Evolutionary conservation across 2,888 invertebrate species (phyloP), one percentile per base, ranked within the genome.

Genomic region (Drosophila mimetica): DNA sequence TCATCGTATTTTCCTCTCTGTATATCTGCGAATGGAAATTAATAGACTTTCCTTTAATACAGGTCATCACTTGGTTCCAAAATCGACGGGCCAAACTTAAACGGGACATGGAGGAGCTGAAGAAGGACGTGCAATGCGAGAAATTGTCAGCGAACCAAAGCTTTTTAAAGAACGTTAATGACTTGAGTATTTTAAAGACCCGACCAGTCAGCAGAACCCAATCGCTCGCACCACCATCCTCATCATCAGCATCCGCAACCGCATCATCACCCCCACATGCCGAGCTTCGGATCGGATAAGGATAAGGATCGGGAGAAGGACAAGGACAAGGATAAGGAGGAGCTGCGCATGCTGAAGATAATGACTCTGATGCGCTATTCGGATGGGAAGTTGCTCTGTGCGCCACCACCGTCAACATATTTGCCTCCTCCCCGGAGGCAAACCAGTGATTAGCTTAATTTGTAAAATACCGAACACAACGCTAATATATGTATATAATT

Each of bases 1-100:
- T 16, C 1, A 46, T 18, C 7, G 46, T 46, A 30, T 30, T 30
- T 0, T 13, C 46, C 7, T 16, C 28, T 30, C 13, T 46, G 16
- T 6, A 8, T 7, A 16, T 1, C 46, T 25, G 16, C 13, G 4
- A 30, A 3, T 1, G 7, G 13, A 18, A 8, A 0, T n/a, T 25
- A 57, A 18, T 18, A 25, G 8, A 2, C n/a, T 8, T 5, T 16
- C n/a, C 8, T 5, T 4, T 13, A 20, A 51, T 8, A n/a, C 65
- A 92, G 92, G 98, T 99, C 90, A 99, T 99, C 92, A 99, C 98
- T 71, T 98, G 98, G 98, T 98, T 98, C 93, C 98, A 98, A 91
- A 98, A 98, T 92, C 93, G 98, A 82, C 93, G 98, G 82, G 98
- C 98, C 86, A 98, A 98, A 92, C 94, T 99, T 88, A 99, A 99